Evolutionary conservation across 2,113 vertebrate genomes (phyloP), one percentile per base, ranked within the genome.

Genomic region (Telmatochromis sp.): DNA sequence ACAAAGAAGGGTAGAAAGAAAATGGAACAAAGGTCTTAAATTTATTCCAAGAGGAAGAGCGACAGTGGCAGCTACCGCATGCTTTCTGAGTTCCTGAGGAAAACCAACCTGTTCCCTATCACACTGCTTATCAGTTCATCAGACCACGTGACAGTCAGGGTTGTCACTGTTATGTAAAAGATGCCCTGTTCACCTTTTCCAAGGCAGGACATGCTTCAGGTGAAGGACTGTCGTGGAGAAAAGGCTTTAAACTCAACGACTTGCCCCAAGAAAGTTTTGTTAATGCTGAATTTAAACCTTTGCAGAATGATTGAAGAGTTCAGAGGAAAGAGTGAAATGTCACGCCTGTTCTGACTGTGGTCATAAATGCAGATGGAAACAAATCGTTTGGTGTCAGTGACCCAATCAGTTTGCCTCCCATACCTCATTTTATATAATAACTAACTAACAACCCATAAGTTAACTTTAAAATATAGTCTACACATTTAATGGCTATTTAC

Each of bases 21-120:
- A 89, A 82, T 82, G 13, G 80, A 86, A 80, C 40, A 26, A 15
- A 82, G 13, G 47, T 2, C 71, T 53, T n/a, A 21, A 2, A 4
- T 26, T 15, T 17, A 23, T 57, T 14, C 11, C 9, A 26, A 63
- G 82, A 86, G 85, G 53, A 55, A 87, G 58, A 81, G 87, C 82
- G 63, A 55, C 4, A 17, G 13, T 58, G 14, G 80, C 81, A 31
- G 68, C 13, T 28, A 37, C 13, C 6, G 31, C 35, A 55, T 35
- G 7, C n/a, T 33, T 45, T 80, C 51, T 40, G 21, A 88, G 33
- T 82, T 82, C 86, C 54, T 53, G 53, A 86, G 21, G 31, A 82
- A 33, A 79, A 28, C 50, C 58, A 91, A 94, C 91, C 83, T 65
- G 90, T 92, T 94, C 89, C 26, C 45, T 87, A 50, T 89, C 87